These are phyloP conservation scores for Florisuga fusca DNA, from an alignment of 2,797 vertebrate species.

Conservation along the genomic window DNA sequence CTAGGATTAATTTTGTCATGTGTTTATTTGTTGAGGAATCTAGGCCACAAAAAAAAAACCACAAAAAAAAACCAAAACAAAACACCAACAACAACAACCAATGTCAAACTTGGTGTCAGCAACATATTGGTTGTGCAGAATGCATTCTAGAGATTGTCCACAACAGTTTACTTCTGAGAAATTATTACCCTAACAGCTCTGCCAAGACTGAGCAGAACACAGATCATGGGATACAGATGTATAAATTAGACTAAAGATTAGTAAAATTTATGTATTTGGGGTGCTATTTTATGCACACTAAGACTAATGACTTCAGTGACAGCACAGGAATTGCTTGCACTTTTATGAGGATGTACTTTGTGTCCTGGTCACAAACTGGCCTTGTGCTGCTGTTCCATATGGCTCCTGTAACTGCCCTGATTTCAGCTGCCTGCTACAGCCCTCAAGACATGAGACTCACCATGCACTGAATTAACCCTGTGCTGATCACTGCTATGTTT, in stretches of 20 bases:
- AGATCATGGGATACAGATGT: neutral
- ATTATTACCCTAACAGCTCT: neutral
- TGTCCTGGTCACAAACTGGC: neutral
- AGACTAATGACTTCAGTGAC: neutral
- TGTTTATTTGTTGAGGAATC: slow-evolving; percentile 17
- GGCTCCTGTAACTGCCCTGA: neutral
- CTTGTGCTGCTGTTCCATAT: neutral
- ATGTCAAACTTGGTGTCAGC: neutral
- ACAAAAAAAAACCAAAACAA: neutral
- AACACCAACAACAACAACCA: no score
- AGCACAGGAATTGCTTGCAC: neutral
- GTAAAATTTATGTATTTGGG: neutral
- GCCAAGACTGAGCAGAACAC: neutral
- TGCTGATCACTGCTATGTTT: neutral
- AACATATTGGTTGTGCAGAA: neutral
- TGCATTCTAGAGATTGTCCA: slow-evolving; percentile 4
- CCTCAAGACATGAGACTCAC: neutral
- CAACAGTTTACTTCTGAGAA: neutral
- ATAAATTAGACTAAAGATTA: neutral
- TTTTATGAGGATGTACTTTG: neutral
- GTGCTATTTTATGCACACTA: neutral
- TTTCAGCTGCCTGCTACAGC: neutral
- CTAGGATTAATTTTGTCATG: slow-evolving; percentile 10
- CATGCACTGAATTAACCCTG: neutral
- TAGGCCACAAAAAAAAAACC: neutral